Evolutionary conservation across 2,888 invertebrate genomes (phyloP), one percentile per base, ranked within the genome.

Genomic region (Ditylenchus weischeri): DNA sequence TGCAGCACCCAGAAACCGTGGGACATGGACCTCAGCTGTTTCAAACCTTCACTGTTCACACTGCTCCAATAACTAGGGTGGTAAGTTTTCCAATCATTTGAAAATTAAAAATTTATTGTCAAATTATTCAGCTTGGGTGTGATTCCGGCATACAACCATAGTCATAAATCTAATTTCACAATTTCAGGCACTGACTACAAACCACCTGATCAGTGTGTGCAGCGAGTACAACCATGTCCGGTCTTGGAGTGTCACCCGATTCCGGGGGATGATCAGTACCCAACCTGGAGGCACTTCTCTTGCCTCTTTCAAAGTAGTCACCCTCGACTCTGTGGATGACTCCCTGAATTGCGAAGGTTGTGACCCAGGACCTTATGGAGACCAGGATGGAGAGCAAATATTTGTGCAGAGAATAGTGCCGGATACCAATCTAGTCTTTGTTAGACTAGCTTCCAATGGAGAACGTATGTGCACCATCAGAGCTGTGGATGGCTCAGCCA

Each of bases 1-100:
- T 96, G 0, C 96, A 96, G 81, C 96, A 98, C 85, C 96, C 96
- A 1, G 96, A 98, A 86, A 96, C 96, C 0, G 94, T 95, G 2
- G 73, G 95, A 0, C 94, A 96, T 83, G 94, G 94, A 0, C 96
- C 96, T 3, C 95, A 96, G 85, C 87, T 96, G 50, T 96, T 96
- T 86, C 96, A 75, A 67, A 80, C 78, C 10, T 80, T 76, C 66
- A 78, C 78, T 38, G 80, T 80, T 0, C 80, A 80, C 65, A 78
- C 77, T n/a, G 76, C 79, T 0, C 78, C 80, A 0, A 76, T 80
- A 19, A 76, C 74, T 8, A 62, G 74, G 11, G 80, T 80, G 18
- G 43, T 43, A 43, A 43, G 29, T 29, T 4, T 4, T 29, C 29
- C 2, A 29, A 29, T 29, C 5, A 29, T 29, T 29, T 29, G n/a